Evolutionary conservation across 2,888 invertebrate genomes (phyloP), one percentile per base, ranked within the genome.

Genomic region (Agapetus fuscipes): DNA sequence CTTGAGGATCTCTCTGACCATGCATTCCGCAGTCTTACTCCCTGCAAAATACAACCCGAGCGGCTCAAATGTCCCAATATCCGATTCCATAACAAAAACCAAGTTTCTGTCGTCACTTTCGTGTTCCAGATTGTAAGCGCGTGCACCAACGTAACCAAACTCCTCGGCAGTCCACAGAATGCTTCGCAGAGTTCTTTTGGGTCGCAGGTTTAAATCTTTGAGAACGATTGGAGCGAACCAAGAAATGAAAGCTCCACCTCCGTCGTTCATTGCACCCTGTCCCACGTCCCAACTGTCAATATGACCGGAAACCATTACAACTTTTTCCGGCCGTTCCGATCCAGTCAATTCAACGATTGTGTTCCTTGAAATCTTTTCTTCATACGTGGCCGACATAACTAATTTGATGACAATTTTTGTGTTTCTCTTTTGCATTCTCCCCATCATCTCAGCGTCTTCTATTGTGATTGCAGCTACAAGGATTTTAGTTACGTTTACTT

Each of bases 201-300:
- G 74, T 34, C 61, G 57, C 12, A 82, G 57, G 17, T 68, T 68
- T 3, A 83, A 59, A 11, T 59, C 58, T 51, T 72, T 74, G 9
- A 83, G 56, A 25, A 80, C 56, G 16, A 71, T 69, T n/a, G 80
- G 54, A 11, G 79, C 72, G 49, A 73, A 71, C 76, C 78, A 81
- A 2, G 82, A 77, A 37, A 82, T 76, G 52, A 83, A 78, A 10
- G 76, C 75, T 27, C 83, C 83, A 28, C 78, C 78, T 14, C 76
- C 82, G 53, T 83, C 82, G 53, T 83, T 83, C 82, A 84, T 80
- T 2, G 82, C 83, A n/a, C 83, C 83, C 48, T 77, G 71, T 5
- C 83, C 83, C 13, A 83, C 80, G 56, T 84, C 82, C 83, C 83
- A 83, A 52, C 79, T 80, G 54, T 84, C 84, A 17, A 83, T 58